Evolutionary conservation across 2,797 vertebrate genomes (phyloP).

Genomic region (Cyprinella venusta): DNA sequence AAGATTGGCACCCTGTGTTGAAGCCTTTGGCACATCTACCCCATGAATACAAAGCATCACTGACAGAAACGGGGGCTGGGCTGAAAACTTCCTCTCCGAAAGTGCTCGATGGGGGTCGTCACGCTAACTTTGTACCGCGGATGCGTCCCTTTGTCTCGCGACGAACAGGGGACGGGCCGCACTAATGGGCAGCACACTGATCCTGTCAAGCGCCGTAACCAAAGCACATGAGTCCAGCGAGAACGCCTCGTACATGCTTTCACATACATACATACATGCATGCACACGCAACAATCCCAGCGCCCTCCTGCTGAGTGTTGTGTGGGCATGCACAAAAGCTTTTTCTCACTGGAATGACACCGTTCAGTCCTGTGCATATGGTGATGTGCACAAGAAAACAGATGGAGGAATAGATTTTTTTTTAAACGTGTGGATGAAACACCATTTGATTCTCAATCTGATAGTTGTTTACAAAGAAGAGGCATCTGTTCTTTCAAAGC

Average conservation of each 20-base stretch:
- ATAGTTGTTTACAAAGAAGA: conserved; percentile 18
- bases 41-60: conserved; percentile 75
- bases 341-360: conserved; percentile 45
- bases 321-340: conserved; percentile 43
- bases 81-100: conserved; percentile 59
- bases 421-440: conserved; percentile 17
- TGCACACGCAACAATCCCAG: conserved; percentile 48
- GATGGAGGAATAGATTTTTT: conserved; percentile 14
- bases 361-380: conserved; percentile 24
- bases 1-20: conserved; percentile 56
- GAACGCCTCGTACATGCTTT: conserved; percentile 45
- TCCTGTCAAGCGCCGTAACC: conserved; percentile 72
- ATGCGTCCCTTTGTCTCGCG: conserved; percentile 73
- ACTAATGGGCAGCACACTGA: conserved; percentile 80
- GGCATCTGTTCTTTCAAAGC: conserved; percentile 39
- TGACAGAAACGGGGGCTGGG: conserved; percentile 55
- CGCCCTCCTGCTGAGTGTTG: conserved; percentile 50
- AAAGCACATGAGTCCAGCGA: conserved; percentile 67
- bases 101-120: conserved; percentile 74
- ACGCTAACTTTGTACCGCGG: conserved; percentile 75
- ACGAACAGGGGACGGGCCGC: conserved; percentile 69
- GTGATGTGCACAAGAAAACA: conserved; percentile 15
- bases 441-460: conserved; percentile 43
- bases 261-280: conserved; percentile 49
- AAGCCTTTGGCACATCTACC: conserved; percentile 67